These are phyloP conservation scores for Acrossocheilus fasciatus DNA, from an alignment of 2,797 vertebrate species.

Conservation along the genomic window DNA sequence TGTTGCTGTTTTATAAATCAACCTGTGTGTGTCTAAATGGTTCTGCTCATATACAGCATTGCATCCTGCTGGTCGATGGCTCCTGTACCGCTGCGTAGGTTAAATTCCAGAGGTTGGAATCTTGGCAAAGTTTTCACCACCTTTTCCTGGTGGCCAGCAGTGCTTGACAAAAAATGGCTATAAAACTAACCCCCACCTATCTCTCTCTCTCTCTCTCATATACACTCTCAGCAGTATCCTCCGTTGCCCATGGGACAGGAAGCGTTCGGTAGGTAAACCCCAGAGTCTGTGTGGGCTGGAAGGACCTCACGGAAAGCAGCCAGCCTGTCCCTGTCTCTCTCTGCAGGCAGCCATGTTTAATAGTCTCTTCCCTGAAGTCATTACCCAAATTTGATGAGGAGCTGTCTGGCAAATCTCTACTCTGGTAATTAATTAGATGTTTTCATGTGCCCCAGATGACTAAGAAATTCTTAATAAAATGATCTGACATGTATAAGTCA, in stretches of 20 bases:
- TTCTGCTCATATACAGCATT: slow-evolving; percentile 22
- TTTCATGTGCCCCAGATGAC: slow-evolving; percentile 17
- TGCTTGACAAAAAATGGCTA: slow-evolving; percentile 65
- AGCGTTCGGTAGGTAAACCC: slow-evolving; percentile 54
- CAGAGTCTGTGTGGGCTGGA: slow-evolving; percentile 73
- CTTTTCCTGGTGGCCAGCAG: slow-evolving; percentile 54
- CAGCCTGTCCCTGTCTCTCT: slow-evolving; percentile 53
- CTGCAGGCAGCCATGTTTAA: slow-evolving; percentile 71
- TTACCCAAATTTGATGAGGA: slow-evolving; percentile 64
- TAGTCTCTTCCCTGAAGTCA: slow-evolving; percentile 65
- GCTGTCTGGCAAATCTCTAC: slow-evolving; percentile 44
- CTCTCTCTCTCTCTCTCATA: slow-evolving; percentile 4
- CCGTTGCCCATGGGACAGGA: slow-evolving; percentile 31
- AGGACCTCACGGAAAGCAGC: slow-evolving; percentile 58
- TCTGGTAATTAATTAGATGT: slow-evolving; percentile 68
- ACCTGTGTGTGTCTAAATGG: slow-evolving; percentile 20
- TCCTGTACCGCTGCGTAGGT: slow-evolving; percentile 39
- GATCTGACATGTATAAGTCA: neutral
- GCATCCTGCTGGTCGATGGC: slow-evolving; percentile 27
- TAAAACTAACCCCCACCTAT: slow-evolving; percentile 56
- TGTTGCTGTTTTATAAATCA: slow-evolving; percentile 25
- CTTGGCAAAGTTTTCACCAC: slow-evolving; percentile 51
- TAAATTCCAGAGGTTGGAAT: slow-evolving; percentile 58
- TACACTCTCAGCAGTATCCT: slow-evolving; percentile 40
- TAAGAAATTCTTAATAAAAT: neutral